Percentiles rank a stretch among this genome's conserved stretches.
Conservation (phyloP, 2,797 vertebrate genomes). For the Odontamblyopus lacepedii region DNA sequence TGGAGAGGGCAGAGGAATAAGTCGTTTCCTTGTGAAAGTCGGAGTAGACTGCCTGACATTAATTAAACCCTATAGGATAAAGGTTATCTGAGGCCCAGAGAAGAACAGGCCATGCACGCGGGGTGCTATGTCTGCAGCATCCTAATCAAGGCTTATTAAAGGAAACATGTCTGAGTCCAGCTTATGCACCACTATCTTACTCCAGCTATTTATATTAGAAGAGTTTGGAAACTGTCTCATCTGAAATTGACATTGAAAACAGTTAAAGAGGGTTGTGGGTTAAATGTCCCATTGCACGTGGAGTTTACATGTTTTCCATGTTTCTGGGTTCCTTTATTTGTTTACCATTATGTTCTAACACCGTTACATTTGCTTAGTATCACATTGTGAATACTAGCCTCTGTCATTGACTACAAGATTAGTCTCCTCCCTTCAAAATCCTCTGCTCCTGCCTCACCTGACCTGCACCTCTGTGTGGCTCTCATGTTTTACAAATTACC, state of each 20-base stretch:
- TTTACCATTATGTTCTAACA: not conserved
- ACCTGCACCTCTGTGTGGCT: conserved; percentile 73
- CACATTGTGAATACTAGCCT: conserved; percentile 27
- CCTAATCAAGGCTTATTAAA: conserved; percentile 73
- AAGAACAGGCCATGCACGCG: conserved; percentile 66
- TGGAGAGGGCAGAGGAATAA: conserved; percentile 77
- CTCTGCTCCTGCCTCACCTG: conserved; percentile 64
- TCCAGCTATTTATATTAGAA: conserved; percentile 16
- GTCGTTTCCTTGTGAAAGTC: conserved; percentile 80
- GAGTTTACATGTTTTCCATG: not conserved
- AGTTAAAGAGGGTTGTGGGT: not conserved
- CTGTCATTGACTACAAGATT: not conserved
- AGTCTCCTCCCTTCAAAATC: conserved; percentile 34
- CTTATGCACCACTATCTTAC: conserved; percentile 30
- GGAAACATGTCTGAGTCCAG: conserved; percentile 47
- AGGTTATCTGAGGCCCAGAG: conserved; percentile 81
- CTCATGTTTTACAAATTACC: conserved; percentile 82
- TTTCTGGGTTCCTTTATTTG: not conserved
- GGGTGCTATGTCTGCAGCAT: conserved; percentile 69
- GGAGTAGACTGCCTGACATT: conserved; percentile 77
- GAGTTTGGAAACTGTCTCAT: conserved; percentile 18
- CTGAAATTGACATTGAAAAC: conserved; percentile 3
- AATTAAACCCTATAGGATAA: conserved; percentile 85
- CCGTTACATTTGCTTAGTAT: conserved; percentile 13
- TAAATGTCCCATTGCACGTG: not conserved